Base-by-base conservation (phyloP, 2,113 vertebrate species). In the Cisticola juncidis region DNA sequence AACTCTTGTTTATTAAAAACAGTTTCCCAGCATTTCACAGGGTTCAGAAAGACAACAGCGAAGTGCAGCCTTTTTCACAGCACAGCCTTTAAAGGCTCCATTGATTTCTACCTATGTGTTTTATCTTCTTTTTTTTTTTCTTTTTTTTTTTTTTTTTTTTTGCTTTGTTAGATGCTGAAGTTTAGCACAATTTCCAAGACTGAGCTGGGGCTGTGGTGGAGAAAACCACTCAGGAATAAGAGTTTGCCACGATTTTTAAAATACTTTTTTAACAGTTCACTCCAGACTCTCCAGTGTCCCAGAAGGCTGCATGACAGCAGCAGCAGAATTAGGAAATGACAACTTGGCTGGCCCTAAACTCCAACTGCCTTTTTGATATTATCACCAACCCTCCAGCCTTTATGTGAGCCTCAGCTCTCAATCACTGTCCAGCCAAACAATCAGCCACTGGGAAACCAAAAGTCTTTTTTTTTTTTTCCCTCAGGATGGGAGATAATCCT, bases 1-100 rank as follows among this genome's bases (percentile, higher is more conserved):
- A 98, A 98, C 98, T 98, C 97, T 96, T 98, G 98, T 98, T 98
- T 98, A 98, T 98, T 97, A 98, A 98, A 98, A 98, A 98, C 98
- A 98, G 98, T 98, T 98, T 97, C 97, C 97, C 97, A 97, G 97
- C 96, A 90, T 97, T 97, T 97, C 97, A 94, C 94, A 90, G 92
- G 87, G 86, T 95, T 98, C 97, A 97, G 96, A 97, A 97, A 98
- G 98, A 98, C 97, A 98, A 96, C 97, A 97, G 97, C 36, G 25
- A 94, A 76, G 84, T 11, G 89, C 95, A 83, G 97, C 56, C 94
- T 92, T 96, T 96, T 95, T 51, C 95, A 83, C 82, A 23, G 94
- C 5, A 12, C 94, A 68, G 58, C 92, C 86, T 96, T 97, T 96
- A 97, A 97, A 98, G 97, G 58, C 94, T 82, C 61, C 89, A 95